Evolutionary conservation across 2,113 vertebrate species (phyloP).

Genomic region (Antennarius striatus): DNA sequence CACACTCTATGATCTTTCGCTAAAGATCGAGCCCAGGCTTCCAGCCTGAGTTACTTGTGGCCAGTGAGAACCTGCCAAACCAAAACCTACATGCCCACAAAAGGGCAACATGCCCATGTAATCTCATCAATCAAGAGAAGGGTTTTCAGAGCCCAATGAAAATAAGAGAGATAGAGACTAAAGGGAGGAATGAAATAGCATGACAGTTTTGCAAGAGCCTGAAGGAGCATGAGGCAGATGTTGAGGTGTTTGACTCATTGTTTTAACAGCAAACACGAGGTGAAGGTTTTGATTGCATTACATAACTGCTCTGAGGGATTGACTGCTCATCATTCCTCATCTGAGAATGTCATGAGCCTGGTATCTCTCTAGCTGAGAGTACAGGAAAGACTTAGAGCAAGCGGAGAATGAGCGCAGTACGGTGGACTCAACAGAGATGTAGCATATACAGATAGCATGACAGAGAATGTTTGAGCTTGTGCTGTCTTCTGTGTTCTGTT

Average conservation of each 20-base stretch:
- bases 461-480: constrained; percentile 53
- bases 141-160: constrained; percentile 37
- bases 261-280: constrained; percentile 9
- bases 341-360: constrained; percentile 18
- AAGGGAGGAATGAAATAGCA: constrained; percentile 15
- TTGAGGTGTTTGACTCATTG: constrained; percentile 17
- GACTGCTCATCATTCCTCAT: constrained; percentile 25
- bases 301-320: constrained; percentile 44
- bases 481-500: constrained; percentile 59
- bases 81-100: constrained; percentile 18
- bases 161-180: constrained; percentile 26
- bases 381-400: constrained; percentile 32
- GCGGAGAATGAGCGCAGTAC: constrained; percentile 11
- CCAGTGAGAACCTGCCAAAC: constrained; percentile 43
- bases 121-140: constrained; percentile 52
- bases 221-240: constrained; percentile 14
- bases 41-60: constrained; percentile 85
- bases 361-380: constrained; percentile 34
- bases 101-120: constrained; percentile 39
- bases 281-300: constrained; percentile 10
- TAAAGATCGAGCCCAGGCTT: constrained; percentile 96
- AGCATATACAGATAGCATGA: constrained; percentile 79
- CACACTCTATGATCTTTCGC: constrained; percentile 93
- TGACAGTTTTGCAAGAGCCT: constrained; percentile 28
- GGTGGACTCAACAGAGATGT: constrained; percentile 74